Evolutionary conservation across 1,140 invertebrate genomes (phyloP).

Genomic region (Leptestheria dahalacensis): DNA sequence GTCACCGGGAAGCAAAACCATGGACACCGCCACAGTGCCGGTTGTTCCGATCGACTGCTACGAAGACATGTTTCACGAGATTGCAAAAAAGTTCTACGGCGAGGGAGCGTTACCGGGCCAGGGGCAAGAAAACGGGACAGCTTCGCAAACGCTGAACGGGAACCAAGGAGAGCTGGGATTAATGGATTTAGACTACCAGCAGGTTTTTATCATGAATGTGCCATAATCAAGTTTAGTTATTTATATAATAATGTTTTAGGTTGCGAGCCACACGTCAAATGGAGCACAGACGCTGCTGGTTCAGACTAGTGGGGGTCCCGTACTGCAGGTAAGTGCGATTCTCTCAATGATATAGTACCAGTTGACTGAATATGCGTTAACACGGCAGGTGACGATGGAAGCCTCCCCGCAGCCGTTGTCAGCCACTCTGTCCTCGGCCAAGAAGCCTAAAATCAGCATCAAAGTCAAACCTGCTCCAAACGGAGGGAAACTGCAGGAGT

Average conservation of each 20-base stretch:
- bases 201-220: slow-evolving; percentile 5
- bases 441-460: slow-evolving; percentile 14
- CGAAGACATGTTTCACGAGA: slow-evolving; percentile 70
- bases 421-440: background rate
- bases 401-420: slow-evolving; percentile 2
- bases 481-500: slow-evolving; percentile 24
- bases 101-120: slow-evolving; percentile 41
- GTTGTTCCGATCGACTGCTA: slow-evolving; percentile 36
- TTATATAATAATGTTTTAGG: too few relatives aligned
- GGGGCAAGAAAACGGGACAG: slow-evolving; percentile 2
- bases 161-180: slow-evolving; percentile 19
- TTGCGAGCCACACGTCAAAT: slow-evolving; percentile 1
- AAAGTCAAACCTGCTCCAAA: slow-evolving; percentile 9
- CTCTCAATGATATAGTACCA: slow-evolving; percentile 9
- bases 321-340: slow-evolving; percentile 15
- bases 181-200: slow-evolving; percentile 16
- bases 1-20: slow-evolving; percentile 7
- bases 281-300: slow-evolving; percentile 3
- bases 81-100: slow-evolving; percentile 74
- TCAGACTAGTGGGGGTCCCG: slow-evolving; percentile 3
- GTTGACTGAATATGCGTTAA: slow-evolving; percentile 18
- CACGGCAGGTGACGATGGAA: slow-evolving; percentile 15
- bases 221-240: too few relatives aligned
- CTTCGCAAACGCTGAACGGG: background rate
- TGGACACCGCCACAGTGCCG: slow-evolving; percentile 17